Base-by-base conservation (phyloP, 2,797 vertebrate genomes). In the Sphenodon punctatus region DNA sequence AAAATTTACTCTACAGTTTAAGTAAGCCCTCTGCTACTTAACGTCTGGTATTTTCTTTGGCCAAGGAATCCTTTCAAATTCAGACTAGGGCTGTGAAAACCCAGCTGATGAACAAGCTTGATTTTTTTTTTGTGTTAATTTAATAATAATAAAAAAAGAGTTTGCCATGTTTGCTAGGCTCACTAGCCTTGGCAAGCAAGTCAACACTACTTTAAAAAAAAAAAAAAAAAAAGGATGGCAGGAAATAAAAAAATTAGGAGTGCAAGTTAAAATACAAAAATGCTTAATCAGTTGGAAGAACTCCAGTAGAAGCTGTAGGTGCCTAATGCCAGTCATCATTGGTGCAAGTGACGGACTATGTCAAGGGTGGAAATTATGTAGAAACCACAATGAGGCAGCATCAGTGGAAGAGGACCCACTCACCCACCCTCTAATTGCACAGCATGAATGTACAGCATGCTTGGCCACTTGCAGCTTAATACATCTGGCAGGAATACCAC, bases 11-110 rank as follows among this genome's bases (percentile, higher is more conserved):
- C 78, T 86, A 82, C 77, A 82, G 41, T 71, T 90, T 91, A 92
- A 89, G 74, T 71, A 89, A 84, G 68, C 49, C 41, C 81, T 88
- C 46, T 80, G 75, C 81, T 91, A 89, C 81, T 89, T 86, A 81
- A 84, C 0, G 65, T 70, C 84, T 89, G 66, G 39, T 89, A 78
- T 90, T 93, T 91, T 89, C 69, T 94, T 94, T 90, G 81, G 88
- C 87, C 60, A 59, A 82, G 74, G 68, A 90, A 80, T 60, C 75
- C 67, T 91, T 83, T 80, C 73, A 91, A 84, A 90, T 90, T 86
- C 78, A 73, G 64, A 86, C 67, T 72, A 53, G 65, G 78, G 78
- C 70, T 87, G 78, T 83, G 80, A 91, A 88, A 89, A 85, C 34
- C 25, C 60, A 82, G 69, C 78, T 60, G 86, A 89, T 65, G 74